Conservation (phyloP, 2,888 invertebrate genomes). For the Dascillus cervinus region DNA sequence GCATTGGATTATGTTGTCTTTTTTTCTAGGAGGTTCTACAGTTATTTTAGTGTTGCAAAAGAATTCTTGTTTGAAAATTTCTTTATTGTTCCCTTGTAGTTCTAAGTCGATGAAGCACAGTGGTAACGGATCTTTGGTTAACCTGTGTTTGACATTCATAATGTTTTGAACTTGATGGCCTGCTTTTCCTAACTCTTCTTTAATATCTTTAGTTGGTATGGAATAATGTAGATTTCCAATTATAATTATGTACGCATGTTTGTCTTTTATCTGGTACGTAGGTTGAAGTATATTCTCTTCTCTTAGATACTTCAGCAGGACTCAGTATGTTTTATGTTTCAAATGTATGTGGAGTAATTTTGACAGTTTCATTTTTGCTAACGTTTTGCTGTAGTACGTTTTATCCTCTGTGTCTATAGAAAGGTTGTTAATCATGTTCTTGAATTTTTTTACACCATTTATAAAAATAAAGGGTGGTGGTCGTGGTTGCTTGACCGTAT, state of each 20-base stretch:
- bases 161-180: constrained; percentile 5
- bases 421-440: constrained; percentile 1
- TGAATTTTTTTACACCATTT: constrained; percentile 3
- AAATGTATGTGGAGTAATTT: constrained; percentile 4
- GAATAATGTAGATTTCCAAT: constrained; percentile 7
- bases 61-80: constrained; percentile 4
- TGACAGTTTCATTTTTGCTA: constrained; percentile 4
- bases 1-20: constrained; percentile 5
- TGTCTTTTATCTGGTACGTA: constrained; percentile 7
- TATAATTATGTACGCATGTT: constrained; percentile 8
- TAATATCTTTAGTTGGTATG: constrained; percentile 5
- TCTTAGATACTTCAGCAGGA: constrained; percentile 5
- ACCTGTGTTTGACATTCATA: constrained; percentile 3
- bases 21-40: constrained; percentile 4
- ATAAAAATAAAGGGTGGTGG: constrained; percentile 5
- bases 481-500: constrained; percentile 3
- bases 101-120: constrained; percentile 7
- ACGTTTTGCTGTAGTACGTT: constrained; percentile 5
- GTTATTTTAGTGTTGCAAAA: constrained; percentile 3
- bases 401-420: constrained; percentile 2
- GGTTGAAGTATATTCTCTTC: constrained; percentile 5
- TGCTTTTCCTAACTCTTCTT: constrained; percentile 3
- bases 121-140: constrained; percentile 5
- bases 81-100: constrained; percentile 7
- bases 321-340: constrained; percentile 5